Conservation (phyloP, 2,113 vertebrate genomes). For the Anas platyrhynchos region DNA sequence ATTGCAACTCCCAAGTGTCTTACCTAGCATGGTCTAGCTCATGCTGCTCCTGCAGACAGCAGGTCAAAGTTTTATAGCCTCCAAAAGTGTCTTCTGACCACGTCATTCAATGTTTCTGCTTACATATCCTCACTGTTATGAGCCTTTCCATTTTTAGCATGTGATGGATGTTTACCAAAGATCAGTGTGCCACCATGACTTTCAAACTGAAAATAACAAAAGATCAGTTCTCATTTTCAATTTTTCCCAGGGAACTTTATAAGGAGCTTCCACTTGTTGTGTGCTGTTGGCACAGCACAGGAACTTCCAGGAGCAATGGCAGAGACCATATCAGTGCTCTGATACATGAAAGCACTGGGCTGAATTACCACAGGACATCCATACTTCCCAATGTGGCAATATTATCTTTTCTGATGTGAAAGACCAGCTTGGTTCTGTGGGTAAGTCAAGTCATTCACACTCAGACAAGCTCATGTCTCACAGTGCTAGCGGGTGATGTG, state of each 20-base stretch:
- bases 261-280: not conserved
- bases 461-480: fast-evolving
- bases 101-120: not conserved
- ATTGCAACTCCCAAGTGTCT: not conserved
- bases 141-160: not conserved
- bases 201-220: not conserved
- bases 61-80: not conserved
- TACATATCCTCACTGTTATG: not conserved
- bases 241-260: not conserved
- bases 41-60: not conserved
- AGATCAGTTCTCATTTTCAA: not conserved
- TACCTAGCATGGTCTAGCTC: not conserved
- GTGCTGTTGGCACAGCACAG: not conserved
- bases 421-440: not conserved
- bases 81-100: not conserved
- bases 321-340: fast-evolving
- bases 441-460: fast-evolving
- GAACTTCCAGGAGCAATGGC: not conserved
- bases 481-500: not conserved
- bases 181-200: not conserved
- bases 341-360: not conserved
- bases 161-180: not conserved
- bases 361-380: not conserved
- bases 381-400: not conserved
- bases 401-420: not conserved